Evolutionary conservation across 1,140 invertebrate species (phyloP), one percentile per base, ranked within the genome.

Genomic region (Zophobas atratus): DNA sequence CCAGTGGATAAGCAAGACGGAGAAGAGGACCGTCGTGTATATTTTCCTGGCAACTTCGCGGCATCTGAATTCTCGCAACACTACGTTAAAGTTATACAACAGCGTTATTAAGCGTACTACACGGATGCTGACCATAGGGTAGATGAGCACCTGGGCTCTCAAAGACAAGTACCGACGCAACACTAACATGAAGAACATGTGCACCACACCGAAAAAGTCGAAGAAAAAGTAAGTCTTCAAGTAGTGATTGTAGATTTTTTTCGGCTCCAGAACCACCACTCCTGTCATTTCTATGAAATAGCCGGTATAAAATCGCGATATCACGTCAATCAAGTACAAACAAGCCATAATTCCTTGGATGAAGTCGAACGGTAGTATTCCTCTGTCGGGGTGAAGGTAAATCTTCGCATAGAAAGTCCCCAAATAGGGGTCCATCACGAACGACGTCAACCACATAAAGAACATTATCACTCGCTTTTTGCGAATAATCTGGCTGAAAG

Each of bases 211-310:
- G 1, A 34, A 20, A 20, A 20, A 20, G 20, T 67, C 60, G 8
- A 67, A 20, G n/a, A 63, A 67, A 33, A 67, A 67, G 8, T 67
- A 67, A 43, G 38, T 43, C 8, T 20, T 67, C 1, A 67, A 20
- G 20, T 67, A 67, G 33, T 67, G 38, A 8, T 32, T 67, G 6
- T 6, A 2, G 8, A 67, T 43, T 43, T 8, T 41, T 20, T 32
- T 2, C 1, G 8, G 20, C 5, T 43, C 60, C 39, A 67, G 34
- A 32, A 67, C 60, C 0, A 67, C 32, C 6, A 43, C 39, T 43
- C 39, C 20, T 3, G 60, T 67, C 39, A 43, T 41, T 2, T 20
- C 3, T 6, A 67, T 32, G 5, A 67, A 20, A 33, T 67, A 67
- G 0, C 60, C 60, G 2, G 39, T 67, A 6, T 43, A 67, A 20